Conservation (phyloP, 2,888 invertebrate genomes). For the Diaprepes abbreviatus region DNA sequence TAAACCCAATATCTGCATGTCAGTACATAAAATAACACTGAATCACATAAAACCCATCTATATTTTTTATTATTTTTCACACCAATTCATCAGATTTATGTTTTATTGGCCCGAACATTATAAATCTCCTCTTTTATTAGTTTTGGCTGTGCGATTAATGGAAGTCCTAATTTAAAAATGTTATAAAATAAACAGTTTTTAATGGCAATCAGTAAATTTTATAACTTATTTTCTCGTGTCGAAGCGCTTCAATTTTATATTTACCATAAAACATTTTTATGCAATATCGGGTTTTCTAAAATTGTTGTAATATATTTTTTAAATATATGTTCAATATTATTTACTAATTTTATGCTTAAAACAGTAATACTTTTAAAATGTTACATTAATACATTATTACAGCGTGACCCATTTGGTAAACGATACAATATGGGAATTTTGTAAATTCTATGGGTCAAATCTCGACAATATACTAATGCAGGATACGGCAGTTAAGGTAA, state of each 20-base stretch:
- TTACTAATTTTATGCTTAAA: no score
- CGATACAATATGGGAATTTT: no score
- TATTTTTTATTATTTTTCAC: neutral
- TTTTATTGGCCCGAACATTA: conserved; percentile 1
- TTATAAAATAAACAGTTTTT: conserved; percentile 10
- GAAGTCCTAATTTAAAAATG: conserved; percentile 15
- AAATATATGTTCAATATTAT: no score
- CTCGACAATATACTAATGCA: no score
- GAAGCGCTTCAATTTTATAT: neutral
- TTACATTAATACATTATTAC: no score
- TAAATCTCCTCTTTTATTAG: conserved; percentile 11
- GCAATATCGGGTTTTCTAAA: neutral
- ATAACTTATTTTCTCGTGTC: neutral
- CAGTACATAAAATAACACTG: neutral
- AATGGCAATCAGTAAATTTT: conserved; percentile 12
- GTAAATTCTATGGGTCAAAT: no score
- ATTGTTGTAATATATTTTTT: no score
- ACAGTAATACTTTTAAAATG: no score
- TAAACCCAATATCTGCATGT: no score
- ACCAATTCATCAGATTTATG: neutral
- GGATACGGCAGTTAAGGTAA: no score
- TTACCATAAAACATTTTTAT: conserved; percentile 7
- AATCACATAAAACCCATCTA: no score
- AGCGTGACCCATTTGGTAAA: no score
- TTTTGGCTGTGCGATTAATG: conserved; percentile 1